phyloP scores from a whole-genome alignment of 2,113 vertebrate genomes.

The Setophaga kirtlandii region DNA sequence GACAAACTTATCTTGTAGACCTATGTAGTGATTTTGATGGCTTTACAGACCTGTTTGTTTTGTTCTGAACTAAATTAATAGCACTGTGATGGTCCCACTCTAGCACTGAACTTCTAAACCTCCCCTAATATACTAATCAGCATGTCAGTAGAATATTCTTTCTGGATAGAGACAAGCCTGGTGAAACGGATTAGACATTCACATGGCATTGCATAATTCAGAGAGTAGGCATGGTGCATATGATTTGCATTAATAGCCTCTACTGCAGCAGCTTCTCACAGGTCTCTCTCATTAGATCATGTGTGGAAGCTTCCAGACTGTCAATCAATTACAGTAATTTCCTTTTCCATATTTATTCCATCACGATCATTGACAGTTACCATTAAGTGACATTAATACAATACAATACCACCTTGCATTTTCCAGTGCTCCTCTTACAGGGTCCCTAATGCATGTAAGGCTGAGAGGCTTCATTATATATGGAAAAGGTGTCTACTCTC shows the following conservation, averaged over 20 bases:
- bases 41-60: conserved; percentile 68
- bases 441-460: conserved; percentile 37
- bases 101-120: conserved; percentile 74
- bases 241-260: conserved; percentile 82
- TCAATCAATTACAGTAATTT: conserved; percentile 84
- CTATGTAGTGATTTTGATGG: conserved; percentile 69
- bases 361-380: conserved; percentile 78
- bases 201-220: conserved; percentile 77
- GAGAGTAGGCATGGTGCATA: conserved; percentile 77
- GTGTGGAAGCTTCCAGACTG: conserved; percentile 79
- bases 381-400: conserved; percentile 82
- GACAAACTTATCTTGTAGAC: conserved; percentile 71
- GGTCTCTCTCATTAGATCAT: conserved; percentile 78
- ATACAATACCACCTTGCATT: conserved; percentile 75
- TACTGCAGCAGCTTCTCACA: conserved; percentile 62
- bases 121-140: conserved; percentile 78
- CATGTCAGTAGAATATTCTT: conserved; percentile 72
- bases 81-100: conserved; percentile 33
- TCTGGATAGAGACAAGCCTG: conserved; percentile 74
- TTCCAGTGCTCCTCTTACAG: conserved; percentile 51
- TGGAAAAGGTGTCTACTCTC: conserved; percentile 3
- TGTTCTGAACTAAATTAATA: conserved; percentile 77
- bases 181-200: conserved; percentile 76
- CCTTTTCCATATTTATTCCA: conserved; percentile 83
- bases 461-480: conserved; percentile 50